A percentile compares a stretch with the other conserved stretches of the same genome.
These are phyloP conservation scores for Holothuria scabra DNA, from an alignment of 53 echinoderm and acorn worm species.

Conservation along the genomic window DNA sequence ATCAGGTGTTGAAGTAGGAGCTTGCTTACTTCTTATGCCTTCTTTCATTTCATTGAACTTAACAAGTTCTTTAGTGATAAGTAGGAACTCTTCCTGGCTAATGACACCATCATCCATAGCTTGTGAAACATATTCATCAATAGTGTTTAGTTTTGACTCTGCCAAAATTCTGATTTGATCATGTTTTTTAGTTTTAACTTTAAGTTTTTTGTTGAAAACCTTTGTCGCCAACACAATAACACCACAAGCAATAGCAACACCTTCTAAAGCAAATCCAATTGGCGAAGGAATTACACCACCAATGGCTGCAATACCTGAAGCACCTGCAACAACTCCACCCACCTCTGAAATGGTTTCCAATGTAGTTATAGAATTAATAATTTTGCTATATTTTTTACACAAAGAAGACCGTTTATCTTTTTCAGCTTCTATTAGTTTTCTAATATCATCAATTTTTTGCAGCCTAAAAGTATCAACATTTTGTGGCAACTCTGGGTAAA, in stretches of 20 bases:
- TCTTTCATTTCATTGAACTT: conserved; percentile 10
- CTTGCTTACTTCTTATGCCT: not conserved
- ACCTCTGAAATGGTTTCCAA: not conserved
- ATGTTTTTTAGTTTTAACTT: not conserved
- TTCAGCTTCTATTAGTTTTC: too few relatives aligned
- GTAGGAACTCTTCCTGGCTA: not conserved
- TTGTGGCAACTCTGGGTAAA: too few relatives aligned
- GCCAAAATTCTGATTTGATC: not conserved
- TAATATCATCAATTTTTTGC: too few relatives aligned
- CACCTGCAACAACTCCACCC: not conserved
- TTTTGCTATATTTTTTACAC: too few relatives aligned
- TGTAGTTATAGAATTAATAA: not conserved
- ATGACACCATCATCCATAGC: not conserved
- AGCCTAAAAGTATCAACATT: too few relatives aligned
- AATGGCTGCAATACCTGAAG: not conserved
- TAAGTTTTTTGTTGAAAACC: not conserved
- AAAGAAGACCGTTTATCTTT: too few relatives aligned
- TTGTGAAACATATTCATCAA: not conserved
- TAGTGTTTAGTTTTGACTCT: conserved; percentile 10
- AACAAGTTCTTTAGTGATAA: not conserved
- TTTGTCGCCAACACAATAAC: not conserved
- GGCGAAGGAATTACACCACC: not conserved
- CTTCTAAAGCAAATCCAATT: conserved; percentile 2
- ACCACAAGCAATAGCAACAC: conserved; percentile 20
- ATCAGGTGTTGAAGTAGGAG: not conserved